phyloP scores from a whole-genome alignment of 2,797 vertebrate genomes.

The Lacerta viridis region DNA sequence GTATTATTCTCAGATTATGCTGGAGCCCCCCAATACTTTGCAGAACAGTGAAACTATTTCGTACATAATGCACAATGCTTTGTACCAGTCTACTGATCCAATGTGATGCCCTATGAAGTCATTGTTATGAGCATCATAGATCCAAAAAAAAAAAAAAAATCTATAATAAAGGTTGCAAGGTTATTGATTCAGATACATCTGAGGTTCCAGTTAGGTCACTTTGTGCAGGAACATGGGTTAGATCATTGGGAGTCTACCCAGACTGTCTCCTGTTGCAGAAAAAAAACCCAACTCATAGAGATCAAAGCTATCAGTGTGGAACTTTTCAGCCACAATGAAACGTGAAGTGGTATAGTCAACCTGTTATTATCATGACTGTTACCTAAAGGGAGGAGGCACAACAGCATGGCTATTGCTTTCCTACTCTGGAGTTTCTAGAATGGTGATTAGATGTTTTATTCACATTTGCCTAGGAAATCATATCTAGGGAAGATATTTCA shows the following conservation, averaged over 20 bases:
- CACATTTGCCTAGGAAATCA: constrained; percentile 9
- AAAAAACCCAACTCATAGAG: not conserved
- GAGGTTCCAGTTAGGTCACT: constrained; percentile 3
- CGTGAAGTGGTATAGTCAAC: not conserved
- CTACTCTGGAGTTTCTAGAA: not conserved
- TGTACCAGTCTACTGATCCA: not conserved
- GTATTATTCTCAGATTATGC: not conserved
- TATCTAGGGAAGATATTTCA: not conserved
- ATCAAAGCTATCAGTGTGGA: not conserved
- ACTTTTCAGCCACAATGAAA: not conserved
- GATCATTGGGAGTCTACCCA: constrained; percentile 9
- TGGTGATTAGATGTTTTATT: constrained; percentile 16
- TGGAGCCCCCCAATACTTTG: too few relatives aligned
- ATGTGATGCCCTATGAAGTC: not conserved
- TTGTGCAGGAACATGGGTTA: constrained; percentile 33
- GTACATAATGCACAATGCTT: not conserved
- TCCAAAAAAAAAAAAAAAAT: not conserved
- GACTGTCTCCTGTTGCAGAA: constrained; percentile 8
- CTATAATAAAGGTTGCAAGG: constrained; percentile 11
- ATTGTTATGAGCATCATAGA: constrained; percentile 6
- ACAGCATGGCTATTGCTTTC: not conserved
- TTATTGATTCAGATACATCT: constrained; percentile 28
- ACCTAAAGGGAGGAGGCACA: not conserved
- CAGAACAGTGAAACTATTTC: constrained; percentile 2
- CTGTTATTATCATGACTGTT: not conserved